Conservation (phyloP, 2,797 vertebrate genomes). For the Mus caroli region DNA sequence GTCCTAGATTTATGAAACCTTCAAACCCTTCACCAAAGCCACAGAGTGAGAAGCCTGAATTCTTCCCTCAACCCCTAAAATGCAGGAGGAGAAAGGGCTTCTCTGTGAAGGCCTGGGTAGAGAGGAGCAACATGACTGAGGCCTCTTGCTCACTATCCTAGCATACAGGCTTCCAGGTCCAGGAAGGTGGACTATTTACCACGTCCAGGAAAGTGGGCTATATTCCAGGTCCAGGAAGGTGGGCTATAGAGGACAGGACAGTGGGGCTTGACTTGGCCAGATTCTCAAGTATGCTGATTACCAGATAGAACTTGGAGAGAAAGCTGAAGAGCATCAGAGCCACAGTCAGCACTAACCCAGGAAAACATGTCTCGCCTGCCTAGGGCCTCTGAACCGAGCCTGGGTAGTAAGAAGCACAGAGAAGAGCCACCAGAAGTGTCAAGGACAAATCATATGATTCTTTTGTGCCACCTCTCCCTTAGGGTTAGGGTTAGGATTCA, state of each 20-base stretch:
- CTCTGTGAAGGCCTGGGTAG: background rate
- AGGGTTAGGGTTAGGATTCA: too few species aligned
- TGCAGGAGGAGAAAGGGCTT: background rate
- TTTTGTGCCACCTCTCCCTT: background rate
- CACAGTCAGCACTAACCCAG: background rate
- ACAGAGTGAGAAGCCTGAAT: background rate
- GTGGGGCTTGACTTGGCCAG: background rate
- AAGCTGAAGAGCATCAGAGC: background rate
- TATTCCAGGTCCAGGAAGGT: background rate
- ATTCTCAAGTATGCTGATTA: background rate
- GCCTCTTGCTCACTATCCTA: background rate
- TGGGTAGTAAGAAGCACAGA: background rate
- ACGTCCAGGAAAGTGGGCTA: too few species aligned
- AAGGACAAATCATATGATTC: background rate
- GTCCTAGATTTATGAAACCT: background rate
- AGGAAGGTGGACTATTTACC: background rate
- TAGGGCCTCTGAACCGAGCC: background rate
- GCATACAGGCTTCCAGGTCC: background rate
- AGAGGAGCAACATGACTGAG: background rate
- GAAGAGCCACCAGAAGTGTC: background rate
- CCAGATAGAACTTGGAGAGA: background rate
- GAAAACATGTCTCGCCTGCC: background rate
- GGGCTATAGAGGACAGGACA: too few species aligned
- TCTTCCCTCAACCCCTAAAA: background rate
- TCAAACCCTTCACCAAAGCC: background rate